Evolutionary conservation across 2,113 vertebrate species (phyloP).

Genomic region (Philantomba maxwellii): DNA sequence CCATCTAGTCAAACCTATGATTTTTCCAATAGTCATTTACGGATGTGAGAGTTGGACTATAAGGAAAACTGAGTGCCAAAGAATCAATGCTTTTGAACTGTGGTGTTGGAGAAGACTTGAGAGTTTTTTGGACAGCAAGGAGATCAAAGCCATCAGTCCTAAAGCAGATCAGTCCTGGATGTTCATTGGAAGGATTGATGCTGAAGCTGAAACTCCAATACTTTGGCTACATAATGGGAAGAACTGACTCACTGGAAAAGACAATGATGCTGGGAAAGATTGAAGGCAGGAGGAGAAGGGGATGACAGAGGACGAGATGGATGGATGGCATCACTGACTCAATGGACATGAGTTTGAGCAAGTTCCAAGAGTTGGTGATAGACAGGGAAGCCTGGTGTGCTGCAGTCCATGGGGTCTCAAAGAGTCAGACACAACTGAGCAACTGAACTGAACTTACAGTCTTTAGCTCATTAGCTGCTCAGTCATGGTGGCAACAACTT

Average conservation of each 20-base stretch:
- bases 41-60: background rate
- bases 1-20: background rate
- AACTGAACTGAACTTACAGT: background rate
- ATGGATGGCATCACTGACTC: background rate
- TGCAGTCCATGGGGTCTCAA: background rate
- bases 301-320: background rate
- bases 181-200: background rate
- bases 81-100: background rate
- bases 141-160: background rate
- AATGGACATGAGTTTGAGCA: background rate
- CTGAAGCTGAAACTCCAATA: background rate
- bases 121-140: background rate
- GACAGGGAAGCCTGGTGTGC: background rate
- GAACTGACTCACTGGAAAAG: background rate
- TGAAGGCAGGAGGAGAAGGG: background rate
- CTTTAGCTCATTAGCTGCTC: background rate
- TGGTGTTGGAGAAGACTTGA: background rate
- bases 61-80: background rate
- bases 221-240: background rate
- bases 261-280: background rate
- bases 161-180: background rate
- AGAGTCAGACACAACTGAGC: background rate
- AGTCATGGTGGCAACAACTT: background rate
- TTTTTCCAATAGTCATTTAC: background rate
- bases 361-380: background rate